Percentiles rank a stretch among this genome's conserved stretches.
phyloP scores from a whole-genome alignment of 1,140 invertebrate genomes.

The Hypsibius dujardini region DNA sequence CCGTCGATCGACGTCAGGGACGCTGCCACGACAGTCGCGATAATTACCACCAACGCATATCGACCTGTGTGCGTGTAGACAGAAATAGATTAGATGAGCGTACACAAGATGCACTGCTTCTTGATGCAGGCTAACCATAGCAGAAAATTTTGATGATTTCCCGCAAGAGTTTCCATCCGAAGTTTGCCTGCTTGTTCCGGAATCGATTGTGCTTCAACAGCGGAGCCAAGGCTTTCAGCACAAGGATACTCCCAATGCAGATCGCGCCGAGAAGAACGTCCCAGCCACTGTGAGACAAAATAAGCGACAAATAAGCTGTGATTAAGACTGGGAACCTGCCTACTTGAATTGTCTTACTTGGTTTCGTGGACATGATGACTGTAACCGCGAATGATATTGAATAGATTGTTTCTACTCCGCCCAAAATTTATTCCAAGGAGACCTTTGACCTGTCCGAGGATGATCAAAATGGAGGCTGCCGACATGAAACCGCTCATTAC shows the following conservation, averaged over 20 bases:
- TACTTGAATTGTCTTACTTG: neutral
- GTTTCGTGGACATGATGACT: neutral
- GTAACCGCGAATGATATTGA: neutral
- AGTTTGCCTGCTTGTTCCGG: neutral
- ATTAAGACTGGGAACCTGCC: neutral
- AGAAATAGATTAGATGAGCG: neutral
- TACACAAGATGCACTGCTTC: neutral
- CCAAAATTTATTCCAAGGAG: slow-evolving; percentile 6
- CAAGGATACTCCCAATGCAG: neutral
- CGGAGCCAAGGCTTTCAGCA: neutral
- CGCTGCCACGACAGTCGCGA: neutral
- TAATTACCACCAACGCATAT: slow-evolving; percentile 13
- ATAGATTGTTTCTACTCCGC: neutral
- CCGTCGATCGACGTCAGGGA: neutral
- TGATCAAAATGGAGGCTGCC: slow-evolving; percentile 72
- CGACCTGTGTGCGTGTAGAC: neutral
- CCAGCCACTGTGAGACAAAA: slow-evolving; percentile 8
- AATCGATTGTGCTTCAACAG: neutral
- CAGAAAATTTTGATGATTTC: slow-evolving; percentile 5
- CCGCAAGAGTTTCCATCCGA: neutral
- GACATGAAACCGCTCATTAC: slow-evolving; percentile 71
- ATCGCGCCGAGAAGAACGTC: neutral
- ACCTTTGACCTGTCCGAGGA: neutral
- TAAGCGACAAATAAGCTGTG: neutral
- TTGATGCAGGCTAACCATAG: neutral